Base-by-base conservation (phyloP, 2,888 invertebrate genomes). In the Lucinisca nassula region DNA sequence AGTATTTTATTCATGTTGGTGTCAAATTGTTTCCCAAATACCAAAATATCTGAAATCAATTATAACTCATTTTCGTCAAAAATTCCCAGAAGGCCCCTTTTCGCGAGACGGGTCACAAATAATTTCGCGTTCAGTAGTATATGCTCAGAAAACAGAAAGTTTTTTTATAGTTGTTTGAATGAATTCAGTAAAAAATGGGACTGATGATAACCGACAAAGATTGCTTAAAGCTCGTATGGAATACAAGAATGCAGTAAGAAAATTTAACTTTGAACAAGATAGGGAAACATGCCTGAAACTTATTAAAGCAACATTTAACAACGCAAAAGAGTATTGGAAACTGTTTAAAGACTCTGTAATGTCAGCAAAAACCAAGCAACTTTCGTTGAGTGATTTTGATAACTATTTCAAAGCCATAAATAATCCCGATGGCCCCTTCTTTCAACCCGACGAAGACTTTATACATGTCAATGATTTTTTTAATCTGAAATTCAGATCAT, bases 301-400 rank as follows among this genome's bases (percentile, higher is more conserved):
- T 8, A 17, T 76, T 8, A 24, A 76, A 21, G 76, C 55, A 2
- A 76, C 51, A 76, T 24, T 49, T 1, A 76, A 51, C 32, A 55
- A 76, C 32, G 76, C 76, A 4, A 76, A 76, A 30, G 61, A 61
- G 21, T 61, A 61, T 30, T 61, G 61, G 61, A 61, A 61, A 61
- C 8, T 61, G 8, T 30, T 61, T 6, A 61, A 61, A 27, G 61
- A 61, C 6, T 61, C 61, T 17, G 61, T 61, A 8, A 8, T 6
- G 6, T 30, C 27, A 6, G 24, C 61, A 24, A 61, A 61, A 21
- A 24, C 61, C 2, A 61, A 30, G 21, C 3, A 17, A 10, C 6
- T 61, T 12, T 61, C 61, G 3, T 24, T 30, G 6, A 21, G 30
- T 61, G 6, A 27, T 27, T 61, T 61, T 27, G 61, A 61, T 61